Percentiles rank a stretch among this genome's conserved stretches.
Conservation (phyloP, 2,888 invertebrate genomes). For the Tachina lurida region DNA sequence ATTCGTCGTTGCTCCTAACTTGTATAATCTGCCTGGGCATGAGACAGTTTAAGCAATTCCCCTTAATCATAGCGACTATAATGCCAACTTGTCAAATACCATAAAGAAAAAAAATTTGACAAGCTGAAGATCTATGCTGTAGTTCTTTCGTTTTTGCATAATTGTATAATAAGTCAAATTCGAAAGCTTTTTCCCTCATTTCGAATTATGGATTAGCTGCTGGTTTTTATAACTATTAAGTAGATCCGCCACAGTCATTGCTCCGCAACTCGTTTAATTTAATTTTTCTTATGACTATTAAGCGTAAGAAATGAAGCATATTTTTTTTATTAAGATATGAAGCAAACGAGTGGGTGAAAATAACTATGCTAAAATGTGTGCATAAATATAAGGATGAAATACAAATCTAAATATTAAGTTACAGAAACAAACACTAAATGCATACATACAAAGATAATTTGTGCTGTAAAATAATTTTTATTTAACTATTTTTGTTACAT, state of each 20-base stretch:
- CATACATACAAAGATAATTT: not conserved
- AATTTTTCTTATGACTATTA: not conserved
- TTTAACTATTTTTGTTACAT: not conserved
- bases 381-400: constrained; percentile 11
- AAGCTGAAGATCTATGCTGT: too few relatives aligned
- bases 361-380: constrained; percentile 21
- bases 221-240: too few relatives aligned
- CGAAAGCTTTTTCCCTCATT: not conserved
- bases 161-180: too few relatives aligned
- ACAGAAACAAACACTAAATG: constrained; percentile 16
- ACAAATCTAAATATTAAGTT: constrained; percentile 38
- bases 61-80: too few relatives aligned
- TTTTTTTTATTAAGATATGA: constrained; percentile 21
- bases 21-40: too few relatives aligned
- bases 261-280: too few relatives aligned
- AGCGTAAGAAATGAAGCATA: not conserved
- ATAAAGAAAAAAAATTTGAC: too few relatives aligned
- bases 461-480: constrained; percentile 23
- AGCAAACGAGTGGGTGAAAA: constrained; percentile 14
- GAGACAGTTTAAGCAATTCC: too few relatives aligned
- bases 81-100: too few relatives aligned
- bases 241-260: too few relatives aligned
- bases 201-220: not conserved
- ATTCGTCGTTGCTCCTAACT: too few relatives aligned
- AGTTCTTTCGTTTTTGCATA: too few relatives aligned